phyloP scores from a whole-genome alignment of 2,113 vertebrate genomes.

The Prunella fulvescens region DNA sequence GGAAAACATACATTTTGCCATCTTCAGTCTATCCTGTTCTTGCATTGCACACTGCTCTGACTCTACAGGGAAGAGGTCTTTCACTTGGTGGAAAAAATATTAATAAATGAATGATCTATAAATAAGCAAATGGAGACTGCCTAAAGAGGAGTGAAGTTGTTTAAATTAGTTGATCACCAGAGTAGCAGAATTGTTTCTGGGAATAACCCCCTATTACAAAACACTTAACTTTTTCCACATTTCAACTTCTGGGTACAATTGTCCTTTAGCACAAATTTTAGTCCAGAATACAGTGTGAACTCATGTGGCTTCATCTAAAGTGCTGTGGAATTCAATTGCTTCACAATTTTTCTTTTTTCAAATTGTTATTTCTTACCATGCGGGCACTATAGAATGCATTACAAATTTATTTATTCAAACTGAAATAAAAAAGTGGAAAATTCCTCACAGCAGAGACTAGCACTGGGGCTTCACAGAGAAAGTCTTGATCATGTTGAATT shows the following conservation, averaged over 20 bases:
- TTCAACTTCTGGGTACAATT: slow-evolving; percentile 29
- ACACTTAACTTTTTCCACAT: slow-evolving; percentile 29
- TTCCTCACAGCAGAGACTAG: not conserved
- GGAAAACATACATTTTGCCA: not conserved
- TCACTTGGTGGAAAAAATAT: not conserved
- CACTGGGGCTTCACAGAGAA: not conserved
- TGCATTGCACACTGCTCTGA: not conserved
- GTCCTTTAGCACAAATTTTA: not conserved
- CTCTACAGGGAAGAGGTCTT: not conserved
- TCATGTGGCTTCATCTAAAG: slow-evolving; percentile 37
- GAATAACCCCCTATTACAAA: slow-evolving; percentile 35
- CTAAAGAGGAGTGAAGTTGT: slow-evolving; percentile 7
- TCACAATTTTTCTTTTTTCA: not conserved
- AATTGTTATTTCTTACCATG: not conserved
- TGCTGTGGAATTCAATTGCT: not conserved
- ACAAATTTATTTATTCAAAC: not conserved
- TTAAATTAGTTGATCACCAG: slow-evolving; percentile 4
- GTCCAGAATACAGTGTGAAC: not conserved
- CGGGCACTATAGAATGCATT: not conserved
- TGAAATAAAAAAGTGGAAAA: slow-evolving; percentile 5
- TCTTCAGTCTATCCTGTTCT: not conserved
- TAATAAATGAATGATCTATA: not conserved
- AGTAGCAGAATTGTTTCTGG: slow-evolving; percentile 16
- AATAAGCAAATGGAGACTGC: slow-evolving; percentile 4
- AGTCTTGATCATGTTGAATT: not conserved